Percentiles rank a stretch among this genome's conserved stretches.
Evolutionary conservation across 2,797 vertebrate genomes (phyloP).

Genomic region (Mormyrus proboscirostris): DNA sequence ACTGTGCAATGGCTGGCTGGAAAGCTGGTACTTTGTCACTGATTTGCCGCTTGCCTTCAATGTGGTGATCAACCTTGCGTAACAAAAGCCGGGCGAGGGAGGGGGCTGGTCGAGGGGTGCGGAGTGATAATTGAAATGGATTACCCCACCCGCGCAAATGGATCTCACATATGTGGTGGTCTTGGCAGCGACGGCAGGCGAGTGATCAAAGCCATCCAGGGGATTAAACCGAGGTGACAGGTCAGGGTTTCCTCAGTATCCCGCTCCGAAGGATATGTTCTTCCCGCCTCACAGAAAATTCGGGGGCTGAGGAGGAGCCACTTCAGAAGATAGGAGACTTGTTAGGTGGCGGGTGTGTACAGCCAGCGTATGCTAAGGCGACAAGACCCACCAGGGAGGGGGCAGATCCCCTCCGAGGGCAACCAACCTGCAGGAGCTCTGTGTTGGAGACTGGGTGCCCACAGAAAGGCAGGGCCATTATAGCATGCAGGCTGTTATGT

Average conservation of each 20-base stretch:
- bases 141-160: constrained; percentile 58
- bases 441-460: background rate
- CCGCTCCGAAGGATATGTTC: background rate
- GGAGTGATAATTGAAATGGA: constrained; percentile 59
- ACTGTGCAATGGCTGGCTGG: background rate
- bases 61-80: background rate
- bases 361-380: background rate
- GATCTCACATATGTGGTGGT: constrained; percentile 60
- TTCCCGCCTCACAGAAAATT: background rate
- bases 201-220: constrained; percentile 64
- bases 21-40: background rate
- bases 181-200: constrained; percentile 42
- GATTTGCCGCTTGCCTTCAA: constrained; percentile 16
- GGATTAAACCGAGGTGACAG: constrained; percentile 51
- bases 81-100: background rate
- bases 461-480: background rate
- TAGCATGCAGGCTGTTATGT: background rate
- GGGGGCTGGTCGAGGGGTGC: background rate
- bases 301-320: background rate
- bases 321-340: background rate
- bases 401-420: background rate
- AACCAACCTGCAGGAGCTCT: background rate
- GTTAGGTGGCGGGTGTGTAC: background rate
- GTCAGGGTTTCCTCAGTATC: background rate
- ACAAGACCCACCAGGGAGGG: background rate